Evolutionary conservation across 2,888 invertebrate species (phyloP).

Genomic region (Lasiommata megera): DNA sequence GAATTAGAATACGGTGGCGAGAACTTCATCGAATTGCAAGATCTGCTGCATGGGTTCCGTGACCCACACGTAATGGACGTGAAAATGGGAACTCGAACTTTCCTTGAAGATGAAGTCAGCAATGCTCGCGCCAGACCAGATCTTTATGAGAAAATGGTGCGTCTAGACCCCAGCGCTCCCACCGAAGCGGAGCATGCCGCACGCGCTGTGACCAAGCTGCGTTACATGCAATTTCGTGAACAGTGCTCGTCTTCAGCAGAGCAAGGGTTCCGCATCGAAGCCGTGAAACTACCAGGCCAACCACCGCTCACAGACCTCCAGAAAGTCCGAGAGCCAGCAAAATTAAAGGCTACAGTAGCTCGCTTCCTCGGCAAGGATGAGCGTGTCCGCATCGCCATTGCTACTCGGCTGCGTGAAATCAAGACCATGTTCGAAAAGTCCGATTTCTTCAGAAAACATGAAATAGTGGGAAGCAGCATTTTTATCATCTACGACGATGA

Average conservation of each 20-base stretch:
- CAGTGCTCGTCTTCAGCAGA: constrained; percentile 95
- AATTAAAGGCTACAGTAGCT: constrained; percentile 87
- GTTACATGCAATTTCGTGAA: constrained; percentile 98
- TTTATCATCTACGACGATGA: constrained; percentile 95
- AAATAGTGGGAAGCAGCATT: constrained; percentile 96
- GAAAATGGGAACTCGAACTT: constrained; percentile 98
- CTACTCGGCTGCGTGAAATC: constrained; percentile 88
- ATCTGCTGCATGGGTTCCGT: constrained; percentile 92
- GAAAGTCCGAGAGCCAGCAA: constrained; percentile 89
- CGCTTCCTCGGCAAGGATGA: constrained; percentile 86
- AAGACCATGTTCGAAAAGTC: constrained; percentile 90
- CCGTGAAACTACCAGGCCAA: constrained; percentile 92
- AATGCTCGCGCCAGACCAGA: constrained; percentile 92
- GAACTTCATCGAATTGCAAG: constrained; percentile 96
- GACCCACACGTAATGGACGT: constrained; percentile 98
- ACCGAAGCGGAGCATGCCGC: constrained; percentile 90
- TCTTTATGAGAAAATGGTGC: constrained; percentile 97
- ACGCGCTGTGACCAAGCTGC: constrained; percentile 95
- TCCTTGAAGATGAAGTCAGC: constrained; percentile 96
- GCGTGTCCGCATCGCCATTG: constrained; percentile 84
- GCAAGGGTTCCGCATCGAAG: constrained; percentile 97
- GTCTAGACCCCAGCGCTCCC: constrained; percentile 93
- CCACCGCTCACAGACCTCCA: constrained; percentile 94
- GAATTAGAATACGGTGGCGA: constrained; percentile 90
- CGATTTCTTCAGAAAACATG: constrained; percentile 91